These are phyloP conservation scores for Sinelater perroti DNA, from an alignment of 2,888 invertebrate genomes.

Conservation along the genomic window DNA sequence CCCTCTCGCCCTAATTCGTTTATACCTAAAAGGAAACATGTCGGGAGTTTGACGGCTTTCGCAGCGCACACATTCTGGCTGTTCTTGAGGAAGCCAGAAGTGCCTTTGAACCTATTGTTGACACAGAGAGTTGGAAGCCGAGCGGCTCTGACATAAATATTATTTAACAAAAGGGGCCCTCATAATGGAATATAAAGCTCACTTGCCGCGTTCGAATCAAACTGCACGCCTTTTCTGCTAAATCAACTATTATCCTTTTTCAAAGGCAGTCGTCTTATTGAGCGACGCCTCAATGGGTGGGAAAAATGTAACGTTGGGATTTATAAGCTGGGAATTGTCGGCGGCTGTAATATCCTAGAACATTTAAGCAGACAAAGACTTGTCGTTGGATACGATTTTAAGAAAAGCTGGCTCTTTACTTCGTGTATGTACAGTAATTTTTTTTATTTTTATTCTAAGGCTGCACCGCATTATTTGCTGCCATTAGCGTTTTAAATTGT, in stretches of 20 bases:
- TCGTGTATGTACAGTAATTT: too few relatives aligned
- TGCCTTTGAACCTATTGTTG: conserved; percentile 55
- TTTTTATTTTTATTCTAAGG: too few relatives aligned
- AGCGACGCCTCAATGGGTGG: too few relatives aligned
- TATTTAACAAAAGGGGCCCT: conserved; percentile 55
- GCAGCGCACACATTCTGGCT: conserved; percentile 45
- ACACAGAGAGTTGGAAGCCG: conserved; percentile 56
- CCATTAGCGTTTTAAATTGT: too few relatives aligned
- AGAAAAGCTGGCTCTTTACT: too few relatives aligned
- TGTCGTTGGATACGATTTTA: too few relatives aligned
- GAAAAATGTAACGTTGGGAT: too few relatives aligned
- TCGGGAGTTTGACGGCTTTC: conserved; percentile 40
- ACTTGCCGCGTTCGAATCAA: conserved; percentile 41
- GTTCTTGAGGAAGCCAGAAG: conserved; percentile 47
- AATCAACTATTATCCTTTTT: conserved; percentile 40
- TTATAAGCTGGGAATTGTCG: too few relatives aligned
- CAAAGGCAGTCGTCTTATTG: conserved; percentile 8
- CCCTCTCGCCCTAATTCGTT: conserved; percentile 36
- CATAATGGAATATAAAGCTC: conserved; percentile 54
- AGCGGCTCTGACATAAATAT: conserved; percentile 57
- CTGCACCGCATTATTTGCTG: too few relatives aligned
- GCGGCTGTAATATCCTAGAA: too few relatives aligned
- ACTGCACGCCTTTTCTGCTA: conserved; percentile 30
- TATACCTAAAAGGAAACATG: conserved; percentile 46
- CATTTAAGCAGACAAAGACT: too few relatives aligned